These are phyloP conservation scores for Coregonus ussuriensis DNA, from an alignment of 2,797 vertebrate genomes.

Conservation along the genomic window DNA sequence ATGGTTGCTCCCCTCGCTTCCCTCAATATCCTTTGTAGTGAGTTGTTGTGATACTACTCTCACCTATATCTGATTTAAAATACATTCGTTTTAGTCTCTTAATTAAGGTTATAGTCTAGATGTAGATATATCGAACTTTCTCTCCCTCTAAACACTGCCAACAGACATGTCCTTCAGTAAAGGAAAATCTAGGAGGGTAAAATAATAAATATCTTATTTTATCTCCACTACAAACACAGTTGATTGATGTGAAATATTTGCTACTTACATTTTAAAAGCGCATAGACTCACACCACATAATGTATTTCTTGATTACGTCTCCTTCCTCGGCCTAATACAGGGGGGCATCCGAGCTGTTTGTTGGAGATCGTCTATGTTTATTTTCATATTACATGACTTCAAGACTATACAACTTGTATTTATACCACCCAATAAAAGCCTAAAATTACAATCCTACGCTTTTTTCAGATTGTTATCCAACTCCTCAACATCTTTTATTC, in stretches of 20 bases:
- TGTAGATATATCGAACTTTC: neutral
- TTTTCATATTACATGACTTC: neutral
- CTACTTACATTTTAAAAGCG: neutral
- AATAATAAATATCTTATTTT: neutral
- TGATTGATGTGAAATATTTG: neutral
- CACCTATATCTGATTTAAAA: neutral
- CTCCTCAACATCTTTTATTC: too few species aligned
- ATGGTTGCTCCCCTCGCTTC: too few species aligned
- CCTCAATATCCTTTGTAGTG: neutral
- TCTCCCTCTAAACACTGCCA: neutral
- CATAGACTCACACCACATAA: neutral
- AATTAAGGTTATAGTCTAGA: too few species aligned
- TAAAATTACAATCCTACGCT: neutral
- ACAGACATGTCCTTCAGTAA: neutral
- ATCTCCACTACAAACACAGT: neutral
- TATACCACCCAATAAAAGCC: neutral
- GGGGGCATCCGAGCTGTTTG: neutral
- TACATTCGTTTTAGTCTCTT: neutral
- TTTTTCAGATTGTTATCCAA: too few species aligned
- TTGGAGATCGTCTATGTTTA: neutral
- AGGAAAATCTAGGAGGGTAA: neutral
- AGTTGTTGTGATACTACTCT: neutral
- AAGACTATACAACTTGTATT: neutral
- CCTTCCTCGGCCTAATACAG: neutral
- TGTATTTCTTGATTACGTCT: neutral